phyloP scores from a whole-genome alignment of 2,113 vertebrate species.

The Calidris pygmaea region DNA sequence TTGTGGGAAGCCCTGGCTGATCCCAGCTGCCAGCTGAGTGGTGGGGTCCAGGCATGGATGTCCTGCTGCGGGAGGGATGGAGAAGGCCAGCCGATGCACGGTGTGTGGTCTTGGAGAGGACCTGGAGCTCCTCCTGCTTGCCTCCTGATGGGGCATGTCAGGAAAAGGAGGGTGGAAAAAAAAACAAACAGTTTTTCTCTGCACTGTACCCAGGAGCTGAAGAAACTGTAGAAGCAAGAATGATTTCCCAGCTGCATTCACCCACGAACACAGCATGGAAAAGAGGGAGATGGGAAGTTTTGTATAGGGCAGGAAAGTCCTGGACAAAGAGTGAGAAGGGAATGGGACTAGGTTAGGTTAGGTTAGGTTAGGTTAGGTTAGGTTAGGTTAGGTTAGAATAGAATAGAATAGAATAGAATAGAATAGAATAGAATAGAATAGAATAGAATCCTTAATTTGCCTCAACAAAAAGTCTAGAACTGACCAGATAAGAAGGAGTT shows the following conservation, averaged over 20 bases:
- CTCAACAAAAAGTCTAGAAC: background rate
- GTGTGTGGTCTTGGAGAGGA: background rate
- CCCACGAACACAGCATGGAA: background rate
- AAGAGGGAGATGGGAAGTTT: background rate
- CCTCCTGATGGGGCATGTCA: background rate
- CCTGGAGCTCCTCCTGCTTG: background rate
- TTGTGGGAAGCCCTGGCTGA: background rate
- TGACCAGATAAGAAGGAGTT: background rate
- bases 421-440: background rate
- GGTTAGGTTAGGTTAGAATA: background rate
- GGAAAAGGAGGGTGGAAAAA: background rate
- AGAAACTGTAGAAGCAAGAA: background rate
- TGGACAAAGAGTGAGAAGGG: background rate
- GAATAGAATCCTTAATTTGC: background rate
- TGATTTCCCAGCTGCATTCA: background rate
- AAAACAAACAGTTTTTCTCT: background rate
- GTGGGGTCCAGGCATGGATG: background rate
- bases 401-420: background rate
- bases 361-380: background rate
- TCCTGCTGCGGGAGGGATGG: background rate
- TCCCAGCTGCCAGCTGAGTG: background rate
- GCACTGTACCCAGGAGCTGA: background rate
- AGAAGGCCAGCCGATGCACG: background rate
- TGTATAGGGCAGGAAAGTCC: background rate
- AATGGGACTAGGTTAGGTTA: background rate